Evolutionary conservation across 1,140 invertebrate species (phyloP).

Genomic region (Bombus waltoni): DNA sequence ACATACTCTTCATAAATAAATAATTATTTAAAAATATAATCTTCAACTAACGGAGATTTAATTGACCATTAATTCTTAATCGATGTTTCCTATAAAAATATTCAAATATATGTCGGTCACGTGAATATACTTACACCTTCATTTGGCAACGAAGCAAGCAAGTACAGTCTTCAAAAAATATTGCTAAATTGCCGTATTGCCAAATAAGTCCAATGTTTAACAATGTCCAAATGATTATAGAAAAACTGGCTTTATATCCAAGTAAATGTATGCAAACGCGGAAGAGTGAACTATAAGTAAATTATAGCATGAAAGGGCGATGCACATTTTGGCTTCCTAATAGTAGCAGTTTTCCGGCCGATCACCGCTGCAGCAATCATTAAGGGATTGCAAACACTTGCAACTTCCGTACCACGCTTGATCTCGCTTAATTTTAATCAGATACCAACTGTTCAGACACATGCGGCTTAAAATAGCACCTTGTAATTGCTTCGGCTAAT

Average conservation of each 20-base stretch:
- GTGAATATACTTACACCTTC: neutral
- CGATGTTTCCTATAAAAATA: neutral
- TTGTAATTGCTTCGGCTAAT: neutral
- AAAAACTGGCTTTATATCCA: too few relatives aligned
- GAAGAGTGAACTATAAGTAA: constrained; percentile 38
- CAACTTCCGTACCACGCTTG: neutral
- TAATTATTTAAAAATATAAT: constrained; percentile 21
- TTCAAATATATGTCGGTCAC: neutral
- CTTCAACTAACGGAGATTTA: constrained; percentile 13
- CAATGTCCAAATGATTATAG: neutral
- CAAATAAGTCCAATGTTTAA: neutral
- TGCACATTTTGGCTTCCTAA: constrained; percentile 42
- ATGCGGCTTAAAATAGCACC: constrained; percentile 4
- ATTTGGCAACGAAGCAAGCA: too few relatives aligned
- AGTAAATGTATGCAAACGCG: neutral
- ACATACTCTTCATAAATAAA: constrained; percentile 39
- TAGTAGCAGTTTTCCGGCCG: constrained; percentile 19
- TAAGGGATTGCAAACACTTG: neutral
- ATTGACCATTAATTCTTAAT: neutral
- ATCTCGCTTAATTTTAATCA: constrained; percentile 11
- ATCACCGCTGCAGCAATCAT: neutral
- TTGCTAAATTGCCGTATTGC: neutral
- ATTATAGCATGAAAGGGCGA: constrained; percentile 22
- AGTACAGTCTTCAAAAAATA: too few relatives aligned
- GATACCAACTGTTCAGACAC: neutral